phyloP scores from a whole-genome alignment of 2,888 invertebrate species.

The Lasioglossum villosulum region DNA sequence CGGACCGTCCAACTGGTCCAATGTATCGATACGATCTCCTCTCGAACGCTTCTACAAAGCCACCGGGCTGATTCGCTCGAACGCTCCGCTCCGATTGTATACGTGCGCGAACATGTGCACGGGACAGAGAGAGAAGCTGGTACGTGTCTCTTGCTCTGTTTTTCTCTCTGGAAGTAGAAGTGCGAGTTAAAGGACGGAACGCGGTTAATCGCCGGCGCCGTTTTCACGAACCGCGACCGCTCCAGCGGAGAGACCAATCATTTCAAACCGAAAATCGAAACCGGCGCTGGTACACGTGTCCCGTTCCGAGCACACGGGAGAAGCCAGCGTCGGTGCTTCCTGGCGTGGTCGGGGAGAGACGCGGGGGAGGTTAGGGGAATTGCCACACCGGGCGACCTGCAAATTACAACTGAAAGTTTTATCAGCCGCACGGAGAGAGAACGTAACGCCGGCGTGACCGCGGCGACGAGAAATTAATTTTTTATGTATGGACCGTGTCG shows the following conservation, averaged over 20 bases:
- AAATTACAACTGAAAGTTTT: conserved; percentile 45
- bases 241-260: conserved; percentile 7
- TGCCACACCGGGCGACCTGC: conserved; percentile 9
- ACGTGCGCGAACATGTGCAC: not conserved
- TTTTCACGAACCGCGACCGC: conserved; percentile 22
- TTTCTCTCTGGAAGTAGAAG: not conserved
- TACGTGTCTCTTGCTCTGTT: not conserved
- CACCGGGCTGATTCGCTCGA: conserved; percentile 9
- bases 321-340: not conserved
- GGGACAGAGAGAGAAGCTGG: not conserved
- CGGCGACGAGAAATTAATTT: conserved; percentile 29
- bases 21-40: conserved; percentile 53
- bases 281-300: conserved; percentile 22
- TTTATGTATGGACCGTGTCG: conserved; percentile 5
- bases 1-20: conserved; percentile 48
- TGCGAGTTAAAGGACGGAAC: conserved; percentile 26
- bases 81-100: not conserved
- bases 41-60: conserved; percentile 18
- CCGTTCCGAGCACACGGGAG: conserved; percentile 22
- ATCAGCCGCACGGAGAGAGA: not conserved
- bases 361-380: not conserved
- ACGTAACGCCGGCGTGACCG: not conserved
- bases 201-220: conserved; percentile 24
- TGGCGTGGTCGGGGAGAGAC: not conserved
- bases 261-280: conserved; percentile 25